Evolutionary conservation across 2,888 invertebrate species (phyloP).

Genomic region (Caenorhabditis sulstoni): DNA sequence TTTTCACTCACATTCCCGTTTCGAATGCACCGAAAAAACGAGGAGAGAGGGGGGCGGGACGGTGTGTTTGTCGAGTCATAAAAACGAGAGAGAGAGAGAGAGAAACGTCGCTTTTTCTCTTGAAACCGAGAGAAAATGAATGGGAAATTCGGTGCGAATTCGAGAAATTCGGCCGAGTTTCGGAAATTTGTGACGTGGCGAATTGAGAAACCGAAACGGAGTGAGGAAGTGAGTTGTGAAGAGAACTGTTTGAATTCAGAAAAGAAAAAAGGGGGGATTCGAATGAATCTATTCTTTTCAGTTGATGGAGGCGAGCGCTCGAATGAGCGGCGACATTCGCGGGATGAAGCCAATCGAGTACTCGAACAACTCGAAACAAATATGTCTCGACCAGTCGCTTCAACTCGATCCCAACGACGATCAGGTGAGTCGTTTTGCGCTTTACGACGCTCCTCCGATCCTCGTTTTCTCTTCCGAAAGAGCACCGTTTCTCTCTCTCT

Average conservation of each 20-base stretch:
- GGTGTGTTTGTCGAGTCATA: too few relatives aligned
- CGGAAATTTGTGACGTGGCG: constrained; percentile 48
- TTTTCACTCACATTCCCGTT: background rate
- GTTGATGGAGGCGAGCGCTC: constrained; percentile 60
- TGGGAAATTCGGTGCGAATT: background rate
- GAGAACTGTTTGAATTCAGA: too few relatives aligned
- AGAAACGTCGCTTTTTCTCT: background rate
- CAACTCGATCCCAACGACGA: constrained; percentile 65
- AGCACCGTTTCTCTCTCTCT: constrained; percentile 2
- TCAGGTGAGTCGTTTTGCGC: constrained; percentile 41
- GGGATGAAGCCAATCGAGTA: constrained; percentile 70
- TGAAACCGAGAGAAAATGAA: too few relatives aligned
- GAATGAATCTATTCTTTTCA: too few relatives aligned
- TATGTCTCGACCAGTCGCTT: constrained; percentile 50
- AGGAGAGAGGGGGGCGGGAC: too few relatives aligned
- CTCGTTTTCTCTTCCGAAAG: background rate
- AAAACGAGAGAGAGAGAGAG: constrained; percentile 1
- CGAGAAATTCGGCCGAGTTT: background rate
- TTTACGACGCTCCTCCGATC: too few relatives aligned
- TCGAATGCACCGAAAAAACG: too few relatives aligned
- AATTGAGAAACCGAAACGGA: constrained; percentile 10
- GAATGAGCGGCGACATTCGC: constrained; percentile 71
- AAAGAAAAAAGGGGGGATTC: too few relatives aligned
- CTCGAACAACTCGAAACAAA: constrained; percentile 56
- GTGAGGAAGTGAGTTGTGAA: background rate